Conservation (phyloP, 2,888 invertebrate species). For the Polyommatus iphigenia region DNA sequence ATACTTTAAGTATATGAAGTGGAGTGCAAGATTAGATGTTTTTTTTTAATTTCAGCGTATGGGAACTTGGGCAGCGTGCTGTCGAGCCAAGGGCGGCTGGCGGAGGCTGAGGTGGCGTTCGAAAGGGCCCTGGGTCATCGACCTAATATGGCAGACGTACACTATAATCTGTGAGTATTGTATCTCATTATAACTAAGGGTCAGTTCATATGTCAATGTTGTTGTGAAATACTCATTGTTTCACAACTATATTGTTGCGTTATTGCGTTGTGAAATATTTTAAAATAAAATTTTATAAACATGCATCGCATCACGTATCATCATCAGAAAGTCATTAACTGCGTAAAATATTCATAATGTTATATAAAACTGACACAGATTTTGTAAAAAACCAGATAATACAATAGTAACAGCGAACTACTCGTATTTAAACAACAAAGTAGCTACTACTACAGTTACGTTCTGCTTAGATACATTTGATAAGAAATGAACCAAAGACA, state of each 20-base stretch:
- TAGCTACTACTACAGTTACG: too few relatives aligned
- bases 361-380: too few relatives aligned
- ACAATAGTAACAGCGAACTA: too few relatives aligned
- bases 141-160: constrained; percentile 99
- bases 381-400: too few relatives aligned
- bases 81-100: constrained; percentile 91
- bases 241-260: too few relatives aligned
- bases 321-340: too few relatives aligned
- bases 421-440: background rate
- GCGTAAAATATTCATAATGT: too few relatives aligned
- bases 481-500: too few relatives aligned
- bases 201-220: background rate
- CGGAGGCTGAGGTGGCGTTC: constrained; percentile 95
- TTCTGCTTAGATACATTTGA: too few relatives aligned
- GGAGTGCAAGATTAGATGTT: background rate
- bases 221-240: background rate
- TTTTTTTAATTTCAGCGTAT: constrained; percentile 85
- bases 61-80: constrained; percentile 98
- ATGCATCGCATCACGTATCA: too few relatives aligned
- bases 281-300: too few relatives aligned
- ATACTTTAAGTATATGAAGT: background rate
- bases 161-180: constrained; percentile 97
- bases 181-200: background rate
- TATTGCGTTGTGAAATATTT: too few relatives aligned
- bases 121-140: constrained; percentile 93